Conservation (phyloP, 2,113 vertebrate species). For the Zapornia atra region DNA sequence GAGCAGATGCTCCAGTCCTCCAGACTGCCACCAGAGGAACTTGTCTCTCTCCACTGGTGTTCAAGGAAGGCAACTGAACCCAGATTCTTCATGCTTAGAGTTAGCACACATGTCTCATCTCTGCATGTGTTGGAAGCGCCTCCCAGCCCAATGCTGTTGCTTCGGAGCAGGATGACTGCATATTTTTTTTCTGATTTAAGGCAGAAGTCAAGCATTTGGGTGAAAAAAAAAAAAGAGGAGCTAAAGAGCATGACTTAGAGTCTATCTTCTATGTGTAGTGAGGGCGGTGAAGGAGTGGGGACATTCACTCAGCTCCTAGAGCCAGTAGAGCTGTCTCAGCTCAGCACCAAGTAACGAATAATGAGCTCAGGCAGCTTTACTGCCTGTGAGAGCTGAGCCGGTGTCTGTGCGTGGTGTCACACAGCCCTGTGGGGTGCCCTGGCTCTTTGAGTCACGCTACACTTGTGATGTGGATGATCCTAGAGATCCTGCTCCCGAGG, state of each 20-base stretch:
- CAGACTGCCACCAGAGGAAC: background rate
- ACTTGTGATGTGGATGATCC: background rate
- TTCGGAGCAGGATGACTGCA: background rate
- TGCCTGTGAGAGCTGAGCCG: background rate
- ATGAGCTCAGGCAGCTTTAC: background rate
- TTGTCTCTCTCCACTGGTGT: background rate
- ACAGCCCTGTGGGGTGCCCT: background rate
- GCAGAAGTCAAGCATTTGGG: accelerated
- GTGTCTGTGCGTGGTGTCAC: accelerated
- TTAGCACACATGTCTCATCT: background rate
- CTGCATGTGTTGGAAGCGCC: background rate
- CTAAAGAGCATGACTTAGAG: background rate
- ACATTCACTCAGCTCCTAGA: background rate
- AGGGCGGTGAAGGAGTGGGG: background rate
- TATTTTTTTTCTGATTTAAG: background rate
- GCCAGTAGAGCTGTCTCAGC: background rate
- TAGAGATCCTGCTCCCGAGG: background rate
- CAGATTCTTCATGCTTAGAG: background rate
- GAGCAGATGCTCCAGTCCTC: background rate
- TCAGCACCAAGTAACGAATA: background rate
- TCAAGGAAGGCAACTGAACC: background rate
- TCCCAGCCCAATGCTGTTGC: background rate
- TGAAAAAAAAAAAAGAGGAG: background rate
- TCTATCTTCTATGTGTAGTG: background rate
- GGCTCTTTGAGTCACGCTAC: background rate